A percentile compares a stretch with the other conserved stretches of the same genome.
Evolutionary conservation across 2,113 vertebrate species (phyloP).

Genomic region (Sisor rabdophorus): DNA sequence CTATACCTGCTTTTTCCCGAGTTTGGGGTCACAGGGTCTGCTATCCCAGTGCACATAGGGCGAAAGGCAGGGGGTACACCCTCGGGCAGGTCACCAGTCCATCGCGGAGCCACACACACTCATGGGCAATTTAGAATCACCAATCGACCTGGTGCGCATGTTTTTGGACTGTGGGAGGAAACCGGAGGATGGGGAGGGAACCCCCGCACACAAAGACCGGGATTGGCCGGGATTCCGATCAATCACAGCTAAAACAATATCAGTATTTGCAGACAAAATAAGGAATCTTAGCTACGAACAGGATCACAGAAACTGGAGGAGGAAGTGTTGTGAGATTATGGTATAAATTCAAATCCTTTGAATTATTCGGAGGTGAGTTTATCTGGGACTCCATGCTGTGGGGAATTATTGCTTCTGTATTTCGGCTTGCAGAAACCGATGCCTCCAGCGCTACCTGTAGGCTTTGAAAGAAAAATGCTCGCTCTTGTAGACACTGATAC

Average conservation of each 20-base stretch:
- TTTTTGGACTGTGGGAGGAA: too few species aligned
- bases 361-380: neutral
- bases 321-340: neutral
- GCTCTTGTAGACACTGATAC: neutral
- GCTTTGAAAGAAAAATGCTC: neutral
- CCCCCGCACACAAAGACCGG: too few species aligned
- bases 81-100: too few species aligned
- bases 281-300: neutral
- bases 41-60: too few species aligned
- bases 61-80: too few species aligned
- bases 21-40: too few species aligned
- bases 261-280: neutral
- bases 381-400: neutral
- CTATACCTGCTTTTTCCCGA: too few species aligned
- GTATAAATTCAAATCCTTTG: neutral
- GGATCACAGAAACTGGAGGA: neutral
- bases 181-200: too few species aligned
- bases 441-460: conserved; percentile 5
- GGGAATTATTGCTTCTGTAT: neutral
- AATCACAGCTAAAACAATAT: neutral
- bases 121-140: too few species aligned
- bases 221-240: too few species aligned
- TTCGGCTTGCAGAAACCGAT: neutral
- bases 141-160: too few species aligned
- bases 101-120: too few species aligned